Base-by-base conservation (phyloP, 2,888 invertebrate genomes). In the Eugnorisma glareosa region DNA sequence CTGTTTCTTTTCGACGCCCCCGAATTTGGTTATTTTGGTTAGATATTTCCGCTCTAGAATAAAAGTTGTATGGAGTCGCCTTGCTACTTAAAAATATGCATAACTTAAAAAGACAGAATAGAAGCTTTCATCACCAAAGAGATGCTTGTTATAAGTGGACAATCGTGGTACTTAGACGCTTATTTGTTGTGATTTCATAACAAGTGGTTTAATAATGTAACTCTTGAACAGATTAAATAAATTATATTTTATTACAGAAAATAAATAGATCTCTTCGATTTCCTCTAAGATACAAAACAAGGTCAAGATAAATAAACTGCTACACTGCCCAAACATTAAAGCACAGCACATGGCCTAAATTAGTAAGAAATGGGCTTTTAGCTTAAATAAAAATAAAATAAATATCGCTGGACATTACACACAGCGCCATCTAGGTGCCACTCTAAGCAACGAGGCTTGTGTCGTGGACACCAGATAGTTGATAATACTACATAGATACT, bases 1-100 rank as follows among this genome's bases (percentile, higher is more conserved):
- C 92, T 93, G 92, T 94, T 95, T 95, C 94, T 95, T 96, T 95
- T 94, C 94, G 93, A 93, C 95, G 94, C 95, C 94, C 95, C 91
- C 92, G 90, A 95, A 95, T 95, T 95, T 94, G 93, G 92, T 94
- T 96, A 94, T 94, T 95, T 95, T 94, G 93, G 94, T 94, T 94
- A 92, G 94, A 93, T 92, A 92, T 94, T 95, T 94, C 94, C 93
- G 93, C 89, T 89, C 86, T 79, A 77, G 91, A 92, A 93, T 86
- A 92, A 48, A 72, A 85, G 83, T 81, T 54, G 70, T 57, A 75
- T 92, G 79, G 95, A 94, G 94, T 85, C 68, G 88, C 28, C n/a
- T 21, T 51, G 24, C 0, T n/a, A 54, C 18, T n/a, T 37, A 45
- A 73, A 68, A 66, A 77, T 67, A 31, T 45, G 67, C 15, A 37